Evolutionary conservation across 2,113 vertebrate species (phyloP).

Genomic region (Spheniscus mendiculus): DNA sequence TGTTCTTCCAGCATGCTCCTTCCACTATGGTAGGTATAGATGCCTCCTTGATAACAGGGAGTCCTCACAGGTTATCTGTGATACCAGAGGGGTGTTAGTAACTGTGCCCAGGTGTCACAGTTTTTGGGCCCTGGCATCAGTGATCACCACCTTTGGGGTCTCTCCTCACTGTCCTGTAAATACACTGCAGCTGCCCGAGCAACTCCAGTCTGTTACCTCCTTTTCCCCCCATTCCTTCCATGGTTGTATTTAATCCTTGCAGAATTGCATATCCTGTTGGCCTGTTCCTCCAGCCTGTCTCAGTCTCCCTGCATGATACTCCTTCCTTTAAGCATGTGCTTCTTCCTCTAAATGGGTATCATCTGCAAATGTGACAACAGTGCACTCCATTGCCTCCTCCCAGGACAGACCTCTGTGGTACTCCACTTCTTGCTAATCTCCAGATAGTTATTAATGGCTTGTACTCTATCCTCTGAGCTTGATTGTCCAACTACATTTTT

Average conservation of each 20-base stretch:
- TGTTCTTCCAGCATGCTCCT: neutral
- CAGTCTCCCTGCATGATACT: neutral
- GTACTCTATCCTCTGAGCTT: neutral
- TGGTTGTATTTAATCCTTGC: neutral
- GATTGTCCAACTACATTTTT: neutral
- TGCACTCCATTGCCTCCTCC: neutral
- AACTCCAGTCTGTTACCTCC: neutral
- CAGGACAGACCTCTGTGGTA: neutral
- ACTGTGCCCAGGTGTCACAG: neutral
- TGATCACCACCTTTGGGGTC: accelerated
- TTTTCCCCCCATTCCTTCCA: neutral
- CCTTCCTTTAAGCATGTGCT: accelerated
- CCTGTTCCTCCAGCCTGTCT: neutral
- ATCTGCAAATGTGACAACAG: neutral
- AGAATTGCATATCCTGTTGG: neutral
- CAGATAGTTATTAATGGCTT: no score
- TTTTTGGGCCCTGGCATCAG: neutral
- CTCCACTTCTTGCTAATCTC: neutral
- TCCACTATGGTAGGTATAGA: neutral
- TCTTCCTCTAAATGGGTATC: neutral
- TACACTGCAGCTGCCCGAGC: neutral
- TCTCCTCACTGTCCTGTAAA: neutral
- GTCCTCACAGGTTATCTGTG: neutral
- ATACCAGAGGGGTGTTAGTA: neutral
- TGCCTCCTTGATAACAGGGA: neutral